Percentiles rank a stretch among this genome's conserved stretches.
Evolutionary conservation across 1,140 invertebrate species (phyloP).

Genomic region (Sesamia nonagrioides): DNA sequence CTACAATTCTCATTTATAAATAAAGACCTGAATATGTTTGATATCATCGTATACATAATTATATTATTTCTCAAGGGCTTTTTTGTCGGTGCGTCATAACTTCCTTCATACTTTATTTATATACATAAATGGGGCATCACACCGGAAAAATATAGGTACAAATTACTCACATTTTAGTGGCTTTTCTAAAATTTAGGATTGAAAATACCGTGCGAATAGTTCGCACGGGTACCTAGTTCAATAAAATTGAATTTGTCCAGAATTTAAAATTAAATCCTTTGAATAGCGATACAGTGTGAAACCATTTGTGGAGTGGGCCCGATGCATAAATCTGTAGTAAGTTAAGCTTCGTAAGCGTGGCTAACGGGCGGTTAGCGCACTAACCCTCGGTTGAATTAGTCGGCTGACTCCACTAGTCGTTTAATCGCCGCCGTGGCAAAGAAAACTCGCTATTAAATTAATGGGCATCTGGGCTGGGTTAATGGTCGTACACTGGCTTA

Average conservation of each 20-base stretch:
- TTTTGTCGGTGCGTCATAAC: no score
- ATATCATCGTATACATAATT: no score
- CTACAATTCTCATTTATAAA: no score
- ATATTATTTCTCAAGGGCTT: no score
- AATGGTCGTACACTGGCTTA: constrained; percentile 57
- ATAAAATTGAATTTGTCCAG: neutral
- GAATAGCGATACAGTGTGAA: constrained; percentile 25
- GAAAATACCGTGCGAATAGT: no score
- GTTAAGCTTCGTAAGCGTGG: constrained; percentile 56
- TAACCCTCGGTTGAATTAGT: constrained; percentile 61
- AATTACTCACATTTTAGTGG: no score
- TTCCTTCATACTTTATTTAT: no score
- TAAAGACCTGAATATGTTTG: no score
- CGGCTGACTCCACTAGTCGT: constrained; percentile 50
- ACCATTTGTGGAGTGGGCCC: constrained; percentile 41
- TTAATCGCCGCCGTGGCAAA: constrained; percentile 62
- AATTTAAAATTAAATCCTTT: constrained; percentile 22
- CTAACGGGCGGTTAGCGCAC: constrained; percentile 40
- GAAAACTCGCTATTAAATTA: constrained; percentile 70
- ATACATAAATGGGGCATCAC: no score
- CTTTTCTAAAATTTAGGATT: no score
- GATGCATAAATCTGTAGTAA: constrained; percentile 59
- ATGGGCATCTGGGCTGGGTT: constrained; percentile 59
- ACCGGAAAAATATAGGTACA: no score
- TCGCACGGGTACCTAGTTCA: no score